Evolutionary conservation across 1,140 invertebrate genomes (phyloP).

Genomic region (Magallana angulata): DNA sequence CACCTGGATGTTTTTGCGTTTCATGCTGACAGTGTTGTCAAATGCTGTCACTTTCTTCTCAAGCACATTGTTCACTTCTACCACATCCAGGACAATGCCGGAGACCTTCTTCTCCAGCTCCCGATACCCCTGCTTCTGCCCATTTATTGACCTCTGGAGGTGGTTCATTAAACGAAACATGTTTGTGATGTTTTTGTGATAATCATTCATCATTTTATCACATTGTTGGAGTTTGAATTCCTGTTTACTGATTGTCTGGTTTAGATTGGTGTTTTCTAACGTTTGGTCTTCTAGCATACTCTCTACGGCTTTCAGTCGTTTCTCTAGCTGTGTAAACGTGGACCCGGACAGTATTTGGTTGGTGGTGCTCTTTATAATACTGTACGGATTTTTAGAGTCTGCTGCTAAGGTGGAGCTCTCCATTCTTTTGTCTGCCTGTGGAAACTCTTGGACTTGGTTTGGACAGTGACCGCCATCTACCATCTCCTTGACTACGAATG

Average conservation of each 20-base stretch:
- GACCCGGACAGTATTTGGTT: background rate
- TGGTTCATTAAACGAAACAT: slow-evolving; percentile 71
- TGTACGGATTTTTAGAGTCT: background rate
- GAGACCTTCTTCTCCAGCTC: slow-evolving; percentile 75
- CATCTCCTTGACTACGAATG: slow-evolving; percentile 74
- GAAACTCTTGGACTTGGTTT: slow-evolving; percentile 51
- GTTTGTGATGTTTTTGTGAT: slow-evolving; percentile 68
- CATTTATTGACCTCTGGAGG: slow-evolving; percentile 66
- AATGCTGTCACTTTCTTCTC: slow-evolving; percentile 60
- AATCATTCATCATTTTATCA: slow-evolving; percentile 62
- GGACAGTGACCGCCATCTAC: slow-evolving; percentile 65
- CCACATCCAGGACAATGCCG: slow-evolving; percentile 73
- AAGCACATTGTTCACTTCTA: slow-evolving; percentile 74
- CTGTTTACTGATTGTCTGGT: slow-evolving; percentile 70
- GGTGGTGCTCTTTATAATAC: slow-evolving; percentile 25
- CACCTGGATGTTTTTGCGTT: slow-evolving; percentile 67
- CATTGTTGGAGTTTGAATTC: slow-evolving; percentile 61
- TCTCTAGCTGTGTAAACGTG: slow-evolving; percentile 36
- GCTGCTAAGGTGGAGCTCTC: background rate
- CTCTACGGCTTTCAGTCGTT: slow-evolving; percentile 69
- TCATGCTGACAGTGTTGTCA: slow-evolving; percentile 37
- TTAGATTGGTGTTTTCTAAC: slow-evolving; percentile 68
- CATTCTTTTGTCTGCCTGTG: slow-evolving; percentile 28
- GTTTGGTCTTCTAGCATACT: slow-evolving; percentile 68
- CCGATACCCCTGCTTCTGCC: slow-evolving; percentile 66